Conservation (phyloP, 2,113 vertebrate genomes). For the Leptodactylus fuscus region DNA sequence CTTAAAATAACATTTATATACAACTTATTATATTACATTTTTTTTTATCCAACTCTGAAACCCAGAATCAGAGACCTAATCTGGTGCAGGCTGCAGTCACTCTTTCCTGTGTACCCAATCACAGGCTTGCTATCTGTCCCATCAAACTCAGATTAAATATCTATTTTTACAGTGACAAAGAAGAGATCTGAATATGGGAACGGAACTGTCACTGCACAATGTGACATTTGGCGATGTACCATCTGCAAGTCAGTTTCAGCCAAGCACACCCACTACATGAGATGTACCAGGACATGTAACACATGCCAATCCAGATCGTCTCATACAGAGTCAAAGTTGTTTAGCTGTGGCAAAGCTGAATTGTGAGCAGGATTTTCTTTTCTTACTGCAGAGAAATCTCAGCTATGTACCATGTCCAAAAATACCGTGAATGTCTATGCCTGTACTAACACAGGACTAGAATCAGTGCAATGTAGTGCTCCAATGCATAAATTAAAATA, state of each 20-base stretch:
- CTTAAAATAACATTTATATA: no score
- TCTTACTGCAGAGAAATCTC: not conserved
- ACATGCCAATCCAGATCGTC: not conserved
- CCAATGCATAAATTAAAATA: no score
- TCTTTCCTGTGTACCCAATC: not conserved
- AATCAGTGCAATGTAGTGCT: no score
- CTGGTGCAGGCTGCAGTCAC: not conserved
- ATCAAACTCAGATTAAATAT: not conserved
- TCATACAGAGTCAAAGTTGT: not conserved
- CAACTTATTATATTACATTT: no score
- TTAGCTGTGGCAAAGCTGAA: not conserved
- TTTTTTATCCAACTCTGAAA: no score
- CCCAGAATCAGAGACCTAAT: no score
- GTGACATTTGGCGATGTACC: constrained; percentile 32
- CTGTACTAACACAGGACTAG: no score
- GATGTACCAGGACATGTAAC: constrained; percentile 27
- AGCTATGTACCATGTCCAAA: not conserved
- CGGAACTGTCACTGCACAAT: not conserved
- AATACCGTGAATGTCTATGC: no score
- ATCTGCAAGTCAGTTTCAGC: constrained; percentile 40
- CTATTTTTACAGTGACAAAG: constrained; percentile 12
- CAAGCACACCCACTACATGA: constrained; percentile 26
- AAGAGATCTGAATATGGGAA: not conserved
- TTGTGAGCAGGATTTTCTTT: not conserved
- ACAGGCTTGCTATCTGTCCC: not conserved